Evolutionary conservation across 2,888 invertebrate genomes (phyloP).

Genomic region (Sthenelais limicola): DNA sequence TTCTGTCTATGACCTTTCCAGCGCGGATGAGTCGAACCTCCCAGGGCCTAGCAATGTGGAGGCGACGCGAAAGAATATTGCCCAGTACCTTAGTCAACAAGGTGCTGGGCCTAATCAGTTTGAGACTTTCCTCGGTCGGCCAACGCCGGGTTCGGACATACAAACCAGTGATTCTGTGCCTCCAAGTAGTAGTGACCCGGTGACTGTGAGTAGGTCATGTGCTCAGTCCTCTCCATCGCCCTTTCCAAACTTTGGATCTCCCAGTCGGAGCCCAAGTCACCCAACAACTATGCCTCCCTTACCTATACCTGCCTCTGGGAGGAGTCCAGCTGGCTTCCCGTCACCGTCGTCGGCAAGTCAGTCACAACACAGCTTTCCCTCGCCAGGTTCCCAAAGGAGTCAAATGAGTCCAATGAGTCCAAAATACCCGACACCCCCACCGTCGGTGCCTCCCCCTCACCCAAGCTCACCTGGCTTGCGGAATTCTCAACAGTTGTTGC

Average conservation of each 20-base stretch:
- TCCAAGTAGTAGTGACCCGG: constrained; percentile 79
- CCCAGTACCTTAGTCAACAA: constrained; percentile 67
- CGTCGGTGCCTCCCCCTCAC: constrained; percentile 47
- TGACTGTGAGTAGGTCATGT: constrained; percentile 52
- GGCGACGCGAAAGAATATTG: constrained; percentile 69
- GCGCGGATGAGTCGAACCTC: constrained; percentile 51
- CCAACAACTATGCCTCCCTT: neutral
- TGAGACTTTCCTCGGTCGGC: constrained; percentile 57
- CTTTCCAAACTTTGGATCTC: constrained; percentile 32
- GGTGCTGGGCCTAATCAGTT: constrained; percentile 56
- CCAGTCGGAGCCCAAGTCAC: constrained; percentile 41
- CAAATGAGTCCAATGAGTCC: constrained; percentile 47
- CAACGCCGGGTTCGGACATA: constrained; percentile 31
- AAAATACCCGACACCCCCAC: constrained; percentile 47
- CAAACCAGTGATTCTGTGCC: constrained; percentile 80
- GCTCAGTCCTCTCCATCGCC: neutral
- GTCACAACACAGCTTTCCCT: constrained; percentile 51
- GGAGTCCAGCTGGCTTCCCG: constrained; percentile 54
- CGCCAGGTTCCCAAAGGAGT: constrained; percentile 47
- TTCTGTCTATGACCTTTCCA: constrained; percentile 57
- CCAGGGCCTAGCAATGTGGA: constrained; percentile 69
- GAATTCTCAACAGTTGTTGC: constrained; percentile 34
- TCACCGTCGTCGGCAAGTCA: constrained; percentile 46
- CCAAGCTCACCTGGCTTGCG: constrained; percentile 44
- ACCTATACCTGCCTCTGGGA: constrained; percentile 46